Percentiles rank a stretch among this genome's conserved stretches.
These are phyloP conservation scores for Monoplex corrugatus DNA, from an alignment of 2,888 invertebrate species.

Conservation along the genomic window DNA sequence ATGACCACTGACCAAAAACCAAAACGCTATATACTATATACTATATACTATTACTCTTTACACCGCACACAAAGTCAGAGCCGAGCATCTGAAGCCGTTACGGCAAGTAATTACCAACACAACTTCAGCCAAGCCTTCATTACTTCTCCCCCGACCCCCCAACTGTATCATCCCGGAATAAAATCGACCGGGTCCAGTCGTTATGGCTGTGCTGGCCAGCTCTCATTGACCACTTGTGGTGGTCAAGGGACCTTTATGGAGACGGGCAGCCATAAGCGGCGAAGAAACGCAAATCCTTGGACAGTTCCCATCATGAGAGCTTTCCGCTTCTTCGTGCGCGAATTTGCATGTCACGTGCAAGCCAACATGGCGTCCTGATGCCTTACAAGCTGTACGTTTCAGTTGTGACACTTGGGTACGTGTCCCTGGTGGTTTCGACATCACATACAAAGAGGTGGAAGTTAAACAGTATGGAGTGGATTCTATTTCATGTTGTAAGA, in stretches of 20 bases:
- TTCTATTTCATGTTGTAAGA: too few relatives aligned
- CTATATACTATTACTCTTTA: too few relatives aligned
- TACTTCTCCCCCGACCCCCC: slow-evolving; percentile 32
- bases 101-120: slow-evolving; percentile 16
- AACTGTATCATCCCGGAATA: slow-evolving; percentile 41
- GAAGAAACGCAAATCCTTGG: slow-evolving; percentile 22
- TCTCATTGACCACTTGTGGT: slow-evolving; percentile 36
- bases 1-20: too few relatives aligned
- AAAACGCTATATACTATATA: too few relatives aligned
- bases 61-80: slow-evolving; percentile 12
- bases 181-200: slow-evolving; percentile 35
- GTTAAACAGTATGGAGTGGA: too few relatives aligned
- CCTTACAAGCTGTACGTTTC: too few relatives aligned
- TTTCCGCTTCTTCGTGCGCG: too few relatives aligned
- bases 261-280: background rate
- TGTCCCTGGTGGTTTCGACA: too few relatives aligned
- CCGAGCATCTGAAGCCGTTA: slow-evolving; percentile 26
- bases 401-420: too few relatives aligned
- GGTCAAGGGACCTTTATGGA: slow-evolving; percentile 34
- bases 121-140: slow-evolving; percentile 23
- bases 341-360: too few relatives aligned
- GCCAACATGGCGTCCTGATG: too few relatives aligned
- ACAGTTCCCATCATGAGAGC: background rate
- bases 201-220: slow-evolving; percentile 28
- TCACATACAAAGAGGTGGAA: too few relatives aligned